Evolutionary conservation across 2,888 invertebrate species (phyloP), one percentile per base, ranked within the genome.

Genomic region (Lacanobia oleracea): DNA sequence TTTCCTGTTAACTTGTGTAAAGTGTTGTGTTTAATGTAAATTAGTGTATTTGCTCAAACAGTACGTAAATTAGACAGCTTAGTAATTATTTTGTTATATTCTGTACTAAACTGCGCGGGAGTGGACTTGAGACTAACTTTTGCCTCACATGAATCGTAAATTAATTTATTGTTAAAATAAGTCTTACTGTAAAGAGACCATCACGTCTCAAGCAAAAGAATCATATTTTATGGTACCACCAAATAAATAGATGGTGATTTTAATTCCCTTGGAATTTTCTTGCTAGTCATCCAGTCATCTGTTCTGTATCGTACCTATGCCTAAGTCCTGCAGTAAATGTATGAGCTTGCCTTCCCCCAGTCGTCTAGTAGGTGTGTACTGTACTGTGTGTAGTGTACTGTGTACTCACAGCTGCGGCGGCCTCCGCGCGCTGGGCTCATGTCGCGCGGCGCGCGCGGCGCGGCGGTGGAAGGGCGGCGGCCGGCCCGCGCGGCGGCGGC

Each of bases 401-500:
- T 18, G 82, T 81, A 81, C 81, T 81, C 78, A 81, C 82, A 97
- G 56, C 91, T 97, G 93, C 90, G 97, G 96, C 71, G 69, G 66
- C 68, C 4, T 18, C 7, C 0, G 59, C 89, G 75, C 97, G 97
- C 54, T 97, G 92, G 91, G 97, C 93, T 91, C 97, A 96, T 70
- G 70, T 67, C 65, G 82, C 96, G 96, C 82, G 91, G 54, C 21
- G 77, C 94, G 93, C 86, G 82, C 66, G 92, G 86, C 92, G 94
- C 72, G 93, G 87, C 94, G 95, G 93, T 94, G 94, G 94, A 96
- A 92, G 96, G 96, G 94, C 98, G 97, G 97, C 83, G 96, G 94
- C 85, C 96, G 95, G 70, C 96, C 94, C 87, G 93, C 88, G 88
- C 95, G 94, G 88, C 95, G 94, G 91, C 94, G 92, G 92, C 96